phyloP scores from a whole-genome alignment of 2,888 invertebrate genomes.

The Lasioglossum pauxillum region DNA sequence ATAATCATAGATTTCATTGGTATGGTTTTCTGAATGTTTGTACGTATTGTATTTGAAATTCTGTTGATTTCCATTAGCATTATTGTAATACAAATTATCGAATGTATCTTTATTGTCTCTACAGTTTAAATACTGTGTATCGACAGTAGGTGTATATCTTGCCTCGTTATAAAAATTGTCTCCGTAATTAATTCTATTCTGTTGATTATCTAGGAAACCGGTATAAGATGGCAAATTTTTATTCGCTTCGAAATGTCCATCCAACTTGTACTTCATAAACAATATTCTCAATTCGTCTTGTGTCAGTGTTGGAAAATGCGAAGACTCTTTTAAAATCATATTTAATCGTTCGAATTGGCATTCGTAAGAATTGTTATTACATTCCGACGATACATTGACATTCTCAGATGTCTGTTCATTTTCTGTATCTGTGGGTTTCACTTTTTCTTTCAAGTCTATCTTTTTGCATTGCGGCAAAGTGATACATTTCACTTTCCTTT shows the following conservation, averaged over 20 bases:
- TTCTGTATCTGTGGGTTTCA: background rate
- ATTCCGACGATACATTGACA: background rate
- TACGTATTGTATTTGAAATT: background rate
- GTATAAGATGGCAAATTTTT: conserved; percentile 21
- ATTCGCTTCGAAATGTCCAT: conserved; percentile 50
- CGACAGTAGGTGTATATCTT: background rate
- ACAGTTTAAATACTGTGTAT: background rate
- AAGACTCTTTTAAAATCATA: background rate
- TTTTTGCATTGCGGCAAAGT: background rate
- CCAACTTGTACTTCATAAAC: conserved; percentile 49
- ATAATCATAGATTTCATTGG: background rate
- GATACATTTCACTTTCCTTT: background rate
- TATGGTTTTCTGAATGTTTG: background rate
- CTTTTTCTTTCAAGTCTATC: background rate
- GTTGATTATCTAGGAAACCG: background rate
- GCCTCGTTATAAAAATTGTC: background rate
- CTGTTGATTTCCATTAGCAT: background rate
- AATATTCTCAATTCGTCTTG: conserved; percentile 37
- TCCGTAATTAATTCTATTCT: background rate
- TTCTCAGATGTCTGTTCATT: background rate
- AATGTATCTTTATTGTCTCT: background rate
- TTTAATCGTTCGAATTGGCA: conserved; percentile 18
- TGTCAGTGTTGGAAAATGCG: conserved; percentile 30
- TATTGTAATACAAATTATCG: background rate
- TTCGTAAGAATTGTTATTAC: conserved; percentile 8